Percentiles rank a stretch among this genome's conserved stretches.
These are phyloP conservation scores for Chanos chanos DNA, from an alignment of 2,797 vertebrate species.

Conservation along the genomic window DNA sequence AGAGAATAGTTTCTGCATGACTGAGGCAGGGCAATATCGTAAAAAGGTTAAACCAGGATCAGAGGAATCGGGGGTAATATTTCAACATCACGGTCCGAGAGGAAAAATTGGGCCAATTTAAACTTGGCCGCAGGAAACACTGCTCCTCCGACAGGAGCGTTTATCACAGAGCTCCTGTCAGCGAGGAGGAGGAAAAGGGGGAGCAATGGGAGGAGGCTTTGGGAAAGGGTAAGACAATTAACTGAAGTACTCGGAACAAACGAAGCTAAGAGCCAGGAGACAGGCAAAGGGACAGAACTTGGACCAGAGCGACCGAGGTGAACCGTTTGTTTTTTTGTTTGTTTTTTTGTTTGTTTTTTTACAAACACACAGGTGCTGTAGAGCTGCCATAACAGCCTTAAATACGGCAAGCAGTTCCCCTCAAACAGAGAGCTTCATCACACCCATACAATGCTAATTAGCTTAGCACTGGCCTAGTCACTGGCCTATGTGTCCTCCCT, in stretches of 20 bases:
- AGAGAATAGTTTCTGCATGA: too few relatives aligned
- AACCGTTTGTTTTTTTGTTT: too few relatives aligned
- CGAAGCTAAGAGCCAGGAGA: slow-evolving; percentile 48
- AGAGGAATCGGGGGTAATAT: slow-evolving; percentile 20
- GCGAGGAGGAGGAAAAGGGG: slow-evolving; percentile 8
- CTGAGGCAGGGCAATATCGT: too few relatives aligned
- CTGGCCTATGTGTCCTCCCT: too few relatives aligned
- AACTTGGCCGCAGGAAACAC: slow-evolving; percentile 38
- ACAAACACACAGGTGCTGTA: slow-evolving; percentile 7
- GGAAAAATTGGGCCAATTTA: slow-evolving; percentile 44
- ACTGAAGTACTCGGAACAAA: slow-evolving; percentile 47
- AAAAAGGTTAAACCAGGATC: slow-evolving; percentile 33
- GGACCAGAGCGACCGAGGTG: not conserved
- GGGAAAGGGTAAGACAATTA: slow-evolving; percentile 43
- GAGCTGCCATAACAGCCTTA: slow-evolving; percentile 11
- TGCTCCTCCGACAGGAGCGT: slow-evolving; percentile 39
- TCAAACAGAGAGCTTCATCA: not conserved
- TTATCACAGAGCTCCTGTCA: slow-evolving; percentile 44
- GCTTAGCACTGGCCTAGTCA: slow-evolving; percentile 22
- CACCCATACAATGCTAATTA: slow-evolving; percentile 19
- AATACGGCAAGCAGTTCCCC: slow-evolving; percentile 3
- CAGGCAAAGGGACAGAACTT: slow-evolving; percentile 28
- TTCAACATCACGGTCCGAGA: not conserved
- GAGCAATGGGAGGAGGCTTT: slow-evolving; percentile 27
- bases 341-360: slow-evolving; percentile 12